Conservation (phyloP, 1,140 invertebrate genomes). For the Ips nitidus region DNA sequence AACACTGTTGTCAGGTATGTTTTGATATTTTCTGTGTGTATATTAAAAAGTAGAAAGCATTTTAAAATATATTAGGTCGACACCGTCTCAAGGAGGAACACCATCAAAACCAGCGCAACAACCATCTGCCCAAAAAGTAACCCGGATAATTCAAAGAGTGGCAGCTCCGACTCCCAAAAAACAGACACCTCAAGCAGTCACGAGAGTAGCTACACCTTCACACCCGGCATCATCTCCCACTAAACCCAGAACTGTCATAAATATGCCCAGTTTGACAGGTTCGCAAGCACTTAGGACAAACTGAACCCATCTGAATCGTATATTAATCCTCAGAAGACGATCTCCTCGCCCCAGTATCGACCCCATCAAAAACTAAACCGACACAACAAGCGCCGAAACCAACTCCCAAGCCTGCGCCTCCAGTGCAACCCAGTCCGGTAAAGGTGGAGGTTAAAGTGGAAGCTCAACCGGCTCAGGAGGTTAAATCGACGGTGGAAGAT, state of each 20-base stretch:
- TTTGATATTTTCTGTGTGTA: neutral
- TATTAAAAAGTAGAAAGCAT: too few relatives aligned
- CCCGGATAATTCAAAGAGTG: constrained; percentile 21
- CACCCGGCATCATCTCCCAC: constrained; percentile 16
- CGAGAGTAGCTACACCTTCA: neutral
- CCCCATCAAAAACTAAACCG: neutral
- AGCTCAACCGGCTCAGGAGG: constrained; percentile 6
- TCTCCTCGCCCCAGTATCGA: neutral
- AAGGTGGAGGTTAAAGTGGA: constrained; percentile 15
- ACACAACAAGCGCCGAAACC: constrained; percentile 9
- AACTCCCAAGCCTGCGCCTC: constrained; percentile 3
- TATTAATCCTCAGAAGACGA: constrained; percentile 22
- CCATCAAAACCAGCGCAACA: too few relatives aligned
- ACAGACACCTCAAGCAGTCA: neutral
- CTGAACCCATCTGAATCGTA: too few relatives aligned
- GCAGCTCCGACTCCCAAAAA: constrained; percentile 13
- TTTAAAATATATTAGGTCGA: too few relatives aligned
- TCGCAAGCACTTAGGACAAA: too few relatives aligned
- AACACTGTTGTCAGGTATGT: constrained; percentile 39
- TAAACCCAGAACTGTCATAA: constrained; percentile 43
- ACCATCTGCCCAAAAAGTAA: neutral
- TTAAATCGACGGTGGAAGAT: constrained; percentile 14
- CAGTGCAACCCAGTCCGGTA: neutral
- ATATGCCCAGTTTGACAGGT: constrained; percentile 45
- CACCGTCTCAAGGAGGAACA: too few relatives aligned